A percentile compares a stretch with the other conserved stretches of the same genome.
These are phyloP conservation scores for Homalodisca vitripennis DNA, from an alignment of 1,140 invertebrate genomes.

Conservation along the genomic window DNA sequence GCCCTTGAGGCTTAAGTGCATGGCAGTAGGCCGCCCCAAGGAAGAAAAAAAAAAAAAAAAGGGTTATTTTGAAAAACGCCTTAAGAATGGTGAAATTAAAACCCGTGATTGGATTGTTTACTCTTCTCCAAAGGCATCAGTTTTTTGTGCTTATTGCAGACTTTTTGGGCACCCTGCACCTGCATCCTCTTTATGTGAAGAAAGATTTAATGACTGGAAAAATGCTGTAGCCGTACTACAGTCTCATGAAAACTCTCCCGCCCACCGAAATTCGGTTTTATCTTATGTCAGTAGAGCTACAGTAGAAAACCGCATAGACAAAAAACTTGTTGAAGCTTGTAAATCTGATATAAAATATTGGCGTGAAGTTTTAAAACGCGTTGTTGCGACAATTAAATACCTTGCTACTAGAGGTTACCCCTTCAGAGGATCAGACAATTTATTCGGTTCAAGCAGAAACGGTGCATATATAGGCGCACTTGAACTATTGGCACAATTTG, in stretches of 20 bases:
- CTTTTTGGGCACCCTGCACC: not conserved
- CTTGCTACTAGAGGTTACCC: slow-evolving; percentile 31
- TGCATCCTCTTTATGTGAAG: not conserved
- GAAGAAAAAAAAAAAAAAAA: no score
- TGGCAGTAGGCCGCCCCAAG: no score
- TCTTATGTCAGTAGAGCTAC: not conserved
- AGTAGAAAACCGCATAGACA: slow-evolving; percentile 5
- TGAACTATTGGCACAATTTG: slow-evolving; percentile 34
- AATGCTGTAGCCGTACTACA: not conserved
- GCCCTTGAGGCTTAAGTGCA: no score
- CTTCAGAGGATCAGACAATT: slow-evolving; percentile 33
- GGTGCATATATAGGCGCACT: not conserved
- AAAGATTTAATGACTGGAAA: slow-evolving; percentile 11
- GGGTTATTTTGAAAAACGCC: no score
- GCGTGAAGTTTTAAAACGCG: slow-evolving; percentile 29
- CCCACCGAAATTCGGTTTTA: not conserved
- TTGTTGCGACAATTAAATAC: slow-evolving; percentile 33
- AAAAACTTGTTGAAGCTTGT: slow-evolving; percentile 2
- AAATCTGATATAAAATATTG: slow-evolving; percentile 19
- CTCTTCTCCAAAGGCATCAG: not conserved
- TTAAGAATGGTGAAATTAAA: no score
- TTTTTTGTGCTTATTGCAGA: not conserved
- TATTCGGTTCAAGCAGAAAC: slow-evolving; percentile 31
- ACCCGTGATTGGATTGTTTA: no score
- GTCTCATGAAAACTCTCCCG: slow-evolving; percentile 8